phyloP scores from a whole-genome alignment of 2,888 invertebrate species.

The Netelia melanura region DNA sequence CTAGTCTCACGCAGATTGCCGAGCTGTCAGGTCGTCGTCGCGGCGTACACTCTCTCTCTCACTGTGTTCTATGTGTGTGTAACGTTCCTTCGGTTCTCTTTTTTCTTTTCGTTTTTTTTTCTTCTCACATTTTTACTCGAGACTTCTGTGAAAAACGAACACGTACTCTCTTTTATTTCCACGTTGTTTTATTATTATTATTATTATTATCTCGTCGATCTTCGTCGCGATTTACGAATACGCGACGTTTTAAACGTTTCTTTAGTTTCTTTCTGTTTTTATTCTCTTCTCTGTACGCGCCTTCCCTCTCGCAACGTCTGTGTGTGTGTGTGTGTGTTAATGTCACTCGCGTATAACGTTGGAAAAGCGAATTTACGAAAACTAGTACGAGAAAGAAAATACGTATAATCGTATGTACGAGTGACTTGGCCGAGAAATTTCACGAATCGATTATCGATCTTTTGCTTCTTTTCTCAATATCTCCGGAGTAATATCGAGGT shows the following conservation, averaged over 20 bases:
- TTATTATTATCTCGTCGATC: no score
- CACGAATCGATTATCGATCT: not conserved
- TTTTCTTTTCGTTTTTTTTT: not conserved
- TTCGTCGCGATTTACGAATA: no score
- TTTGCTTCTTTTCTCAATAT: not conserved
- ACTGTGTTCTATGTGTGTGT: slow-evolving; percentile 34
- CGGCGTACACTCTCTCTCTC: slow-evolving; percentile 31
- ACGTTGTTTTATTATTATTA: no score
- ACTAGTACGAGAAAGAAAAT: not conserved
- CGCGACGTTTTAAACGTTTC: not conserved
- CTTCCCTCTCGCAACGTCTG: no score
- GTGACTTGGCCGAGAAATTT: not conserved
- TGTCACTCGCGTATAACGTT: not conserved
- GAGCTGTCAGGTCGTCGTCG: slow-evolving; percentile 78
- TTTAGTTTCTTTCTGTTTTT: not conserved
- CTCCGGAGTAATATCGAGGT: not conserved
- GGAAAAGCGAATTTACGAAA: not conserved
- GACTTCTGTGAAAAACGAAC: not conserved
- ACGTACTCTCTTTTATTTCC: no score
- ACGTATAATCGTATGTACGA: not conserved
- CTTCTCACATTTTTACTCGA: not conserved
- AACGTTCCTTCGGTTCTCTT: not conserved
- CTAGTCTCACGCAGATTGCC: slow-evolving; percentile 82
- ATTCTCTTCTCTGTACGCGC: not conserved
- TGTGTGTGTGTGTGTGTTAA: not conserved